Conservation (phyloP, 2,888 invertebrate genomes). For the Hermaeophaga mercurialis region DNA sequence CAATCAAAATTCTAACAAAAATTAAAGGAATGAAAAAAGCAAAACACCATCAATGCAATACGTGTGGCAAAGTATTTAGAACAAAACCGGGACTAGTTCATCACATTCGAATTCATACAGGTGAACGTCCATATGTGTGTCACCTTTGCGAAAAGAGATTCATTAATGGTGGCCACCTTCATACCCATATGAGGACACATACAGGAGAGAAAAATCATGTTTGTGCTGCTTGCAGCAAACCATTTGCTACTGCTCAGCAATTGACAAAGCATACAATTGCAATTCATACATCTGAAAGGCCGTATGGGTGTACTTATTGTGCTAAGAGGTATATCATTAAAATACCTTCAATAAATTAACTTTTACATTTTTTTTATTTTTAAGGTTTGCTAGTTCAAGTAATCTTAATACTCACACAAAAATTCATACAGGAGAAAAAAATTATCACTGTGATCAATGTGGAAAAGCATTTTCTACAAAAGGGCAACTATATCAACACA, state of each 20-base stretch:
- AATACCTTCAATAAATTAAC: no score
- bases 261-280: conserved; percentile 57
- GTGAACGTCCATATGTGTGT: conserved; percentile 56
- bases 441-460: conserved; percentile 57
- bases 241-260: conserved; percentile 57
- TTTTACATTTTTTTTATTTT: conserved; percentile 4
- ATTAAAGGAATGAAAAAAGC: conserved; percentile 28
- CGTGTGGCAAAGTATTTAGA: conserved; percentile 56
- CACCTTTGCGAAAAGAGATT: conserved; percentile 57
- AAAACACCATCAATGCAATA: conserved; percentile 56
- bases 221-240: conserved; percentile 56
- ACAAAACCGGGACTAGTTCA: conserved; percentile 56
- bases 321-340: conserved; percentile 52
- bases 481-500: conserved; percentile 56
- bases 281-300: conserved; percentile 56
- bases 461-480: conserved; percentile 57
- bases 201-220: conserved; percentile 58
- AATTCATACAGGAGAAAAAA: conserved; percentile 58
- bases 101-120: conserved; percentile 57
- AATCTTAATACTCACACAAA: conserved; percentile 56
- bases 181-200: conserved; percentile 57
- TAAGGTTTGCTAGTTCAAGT: conserved; percentile 55
- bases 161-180: conserved; percentile 56
- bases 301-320: conserved; percentile 56
- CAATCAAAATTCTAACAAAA: conserved; percentile 2